Conservation (phyloP, 2,797 vertebrate species). For the Tinamus major region DNA sequence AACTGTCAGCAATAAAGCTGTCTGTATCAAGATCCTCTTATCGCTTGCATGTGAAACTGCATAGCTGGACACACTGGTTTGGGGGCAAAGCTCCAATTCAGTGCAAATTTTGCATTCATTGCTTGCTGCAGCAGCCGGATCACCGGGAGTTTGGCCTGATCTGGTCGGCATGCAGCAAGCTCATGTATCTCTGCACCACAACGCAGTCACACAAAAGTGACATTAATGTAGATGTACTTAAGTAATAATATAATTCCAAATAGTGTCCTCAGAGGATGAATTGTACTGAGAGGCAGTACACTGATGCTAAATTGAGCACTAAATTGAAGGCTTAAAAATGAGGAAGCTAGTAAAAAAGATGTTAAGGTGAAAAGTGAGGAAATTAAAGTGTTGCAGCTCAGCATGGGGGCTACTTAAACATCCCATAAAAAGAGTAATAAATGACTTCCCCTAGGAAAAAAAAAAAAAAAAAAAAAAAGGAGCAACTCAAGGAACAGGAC, state of each 20-base stretch:
- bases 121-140: accelerated
- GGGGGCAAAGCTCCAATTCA: background rate
- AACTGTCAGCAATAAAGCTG: background rate
- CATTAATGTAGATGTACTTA: conserved; percentile 52
- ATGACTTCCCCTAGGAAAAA: conserved; percentile 54
- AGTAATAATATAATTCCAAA: conserved; percentile 36
- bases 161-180: background rate
- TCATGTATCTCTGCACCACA: background rate
- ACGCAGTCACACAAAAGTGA: background rate
- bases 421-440: conserved; percentile 71
- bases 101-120: background rate
- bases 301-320: conserved; percentile 68
- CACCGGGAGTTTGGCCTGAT: background rate
- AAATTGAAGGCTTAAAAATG: conserved; percentile 72
- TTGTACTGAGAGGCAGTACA: conserved; percentile 16
- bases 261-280: conserved; percentile 61
- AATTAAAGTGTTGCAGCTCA: conserved; percentile 72
- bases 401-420: conserved; percentile 69
- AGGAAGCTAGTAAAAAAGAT: conserved; percentile 72
- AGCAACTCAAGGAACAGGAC: background rate
- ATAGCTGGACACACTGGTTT: accelerated
- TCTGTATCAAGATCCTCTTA: background rate
- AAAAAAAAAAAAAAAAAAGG: background rate
- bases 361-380: conserved; percentile 76
- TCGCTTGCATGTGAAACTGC: background rate